These are phyloP conservation scores for Salticus scenicus DNA, from an alignment of 2,888 invertebrate genomes.

Conservation along the genomic window DNA sequence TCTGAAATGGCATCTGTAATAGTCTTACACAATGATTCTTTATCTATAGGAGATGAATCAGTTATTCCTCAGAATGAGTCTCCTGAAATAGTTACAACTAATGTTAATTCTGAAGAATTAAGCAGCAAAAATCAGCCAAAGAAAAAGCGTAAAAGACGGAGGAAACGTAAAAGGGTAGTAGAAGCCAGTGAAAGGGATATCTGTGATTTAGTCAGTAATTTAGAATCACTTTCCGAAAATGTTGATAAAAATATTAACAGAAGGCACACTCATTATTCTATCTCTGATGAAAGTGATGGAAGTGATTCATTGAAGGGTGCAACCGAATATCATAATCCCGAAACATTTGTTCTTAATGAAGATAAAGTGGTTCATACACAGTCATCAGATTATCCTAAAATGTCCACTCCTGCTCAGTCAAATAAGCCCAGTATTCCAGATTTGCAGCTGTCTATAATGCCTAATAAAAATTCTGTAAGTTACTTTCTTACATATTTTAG, in stretches of 20 bases:
- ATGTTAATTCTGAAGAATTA: not conserved
- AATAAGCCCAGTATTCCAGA: not conserved
- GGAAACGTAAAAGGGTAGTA: slow-evolving; percentile 11
- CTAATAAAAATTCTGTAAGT: no score
- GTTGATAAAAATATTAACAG: not conserved
- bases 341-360: not conserved
- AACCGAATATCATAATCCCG: no score
- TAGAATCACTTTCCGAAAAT: not conserved
- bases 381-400: not conserved
- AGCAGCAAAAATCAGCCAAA: not conserved
- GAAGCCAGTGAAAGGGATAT: not conserved
- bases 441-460: not conserved
- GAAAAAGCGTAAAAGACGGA: slow-evolving; percentile 32
- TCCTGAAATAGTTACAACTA: no score
- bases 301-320: no score
- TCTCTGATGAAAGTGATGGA: not conserved
- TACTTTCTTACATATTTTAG: no score
- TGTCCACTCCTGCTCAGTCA: slow-evolving; percentile 15
- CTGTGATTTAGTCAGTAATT: not conserved
- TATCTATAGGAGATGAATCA: no score
- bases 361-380: not conserved
- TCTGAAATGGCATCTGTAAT: no score
- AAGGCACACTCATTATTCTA: not conserved
- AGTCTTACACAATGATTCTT: no score
- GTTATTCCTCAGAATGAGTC: no score